phyloP scores from a whole-genome alignment of 1,140 invertebrate species.

The Drosophila kanapiae region DNA sequence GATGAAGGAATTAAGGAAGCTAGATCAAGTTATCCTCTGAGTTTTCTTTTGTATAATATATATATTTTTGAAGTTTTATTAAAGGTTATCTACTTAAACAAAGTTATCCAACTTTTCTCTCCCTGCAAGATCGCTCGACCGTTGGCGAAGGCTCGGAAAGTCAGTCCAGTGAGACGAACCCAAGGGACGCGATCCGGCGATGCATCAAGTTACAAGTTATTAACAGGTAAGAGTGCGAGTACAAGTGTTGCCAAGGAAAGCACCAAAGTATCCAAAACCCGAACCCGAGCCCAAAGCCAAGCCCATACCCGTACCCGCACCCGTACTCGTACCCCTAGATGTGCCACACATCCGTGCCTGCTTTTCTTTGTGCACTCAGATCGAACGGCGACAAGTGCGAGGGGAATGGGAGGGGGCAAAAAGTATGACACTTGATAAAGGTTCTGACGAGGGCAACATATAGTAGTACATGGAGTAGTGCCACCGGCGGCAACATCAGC shows the following conservation, averaged over 20 bases:
- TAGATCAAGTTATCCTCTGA: not conserved
- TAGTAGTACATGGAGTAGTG: constrained; percentile 24
- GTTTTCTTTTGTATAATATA: not conserved
- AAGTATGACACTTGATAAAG: constrained; percentile 67
- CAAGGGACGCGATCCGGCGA: constrained; percentile 38
- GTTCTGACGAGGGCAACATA: constrained; percentile 54
- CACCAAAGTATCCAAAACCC: constrained; percentile 14
- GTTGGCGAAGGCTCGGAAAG: constrained; percentile 52
- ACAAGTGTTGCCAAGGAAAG: constrained; percentile 52
- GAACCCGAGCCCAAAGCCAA: not conserved
- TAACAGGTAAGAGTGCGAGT: constrained; percentile 56
- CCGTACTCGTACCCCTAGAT: constrained; percentile 5
- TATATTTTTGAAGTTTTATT: not conserved
- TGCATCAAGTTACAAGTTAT: constrained; percentile 66
- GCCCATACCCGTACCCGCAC: not conserved
- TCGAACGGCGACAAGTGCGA: constrained; percentile 71
- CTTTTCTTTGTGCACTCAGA: constrained; percentile 79
- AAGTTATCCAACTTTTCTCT: not conserved
- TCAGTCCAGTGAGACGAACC: constrained; percentile 47
- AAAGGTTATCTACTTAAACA: too few species aligned
- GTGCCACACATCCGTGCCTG: constrained; percentile 32
- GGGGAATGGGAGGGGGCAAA: constrained; percentile 20
- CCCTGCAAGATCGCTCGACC: constrained; percentile 56
- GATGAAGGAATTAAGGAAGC: too few species aligned
- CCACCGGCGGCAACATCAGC: constrained; percentile 36